Base-by-base conservation (phyloP, 2,113 vertebrate species). In the Helogale parvula region DNA sequence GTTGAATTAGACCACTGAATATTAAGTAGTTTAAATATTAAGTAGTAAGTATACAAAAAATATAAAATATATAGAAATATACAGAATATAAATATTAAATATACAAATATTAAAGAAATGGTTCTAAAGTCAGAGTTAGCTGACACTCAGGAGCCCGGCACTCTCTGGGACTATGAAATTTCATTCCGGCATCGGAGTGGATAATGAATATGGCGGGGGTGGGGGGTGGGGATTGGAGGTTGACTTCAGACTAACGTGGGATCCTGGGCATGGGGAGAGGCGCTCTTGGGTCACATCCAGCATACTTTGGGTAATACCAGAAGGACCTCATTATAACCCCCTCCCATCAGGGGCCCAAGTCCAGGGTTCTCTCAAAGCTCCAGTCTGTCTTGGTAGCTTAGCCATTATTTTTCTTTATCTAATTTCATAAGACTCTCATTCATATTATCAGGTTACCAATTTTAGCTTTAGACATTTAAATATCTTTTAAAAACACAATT, bases 401-500 rank as follows among this genome's bases (percentile, higher is more conserved):
- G 25, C 9, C 21, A 63, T 2, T 69, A 4, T 15, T 76, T 68
- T 33, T 54, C 41, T 84, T 45, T 69, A 4, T 47, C 33, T 80
- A 52, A 17, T 12, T 60, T 35, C 68, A 9, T 35, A 85, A 29
- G 25, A 41, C 3, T 60, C 31, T 21, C 47, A 12, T 35, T 71
- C 69, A 25, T 35, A 54, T 45, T 4, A 23, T 10, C 72, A 41
- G 2, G 27, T 87, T 66, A 41, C 23, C 47, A 54, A 16, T 31
- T 47, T 87, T 82, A 47, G 14, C 63, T 13, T 77, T 71, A 79
- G 92, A 84, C 84, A 79, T 74, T 72, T 97, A 79, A 79, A 16
- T 45, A 29, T 29, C 25, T 76, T 3, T 45, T 76, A 45, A 68
- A 84, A 84, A 17, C 7, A 79, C 35, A 77, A 16, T 35, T 54